phyloP scores from a whole-genome alignment of 1,140 invertebrate genomes.

The Radopholus similis region DNA sequence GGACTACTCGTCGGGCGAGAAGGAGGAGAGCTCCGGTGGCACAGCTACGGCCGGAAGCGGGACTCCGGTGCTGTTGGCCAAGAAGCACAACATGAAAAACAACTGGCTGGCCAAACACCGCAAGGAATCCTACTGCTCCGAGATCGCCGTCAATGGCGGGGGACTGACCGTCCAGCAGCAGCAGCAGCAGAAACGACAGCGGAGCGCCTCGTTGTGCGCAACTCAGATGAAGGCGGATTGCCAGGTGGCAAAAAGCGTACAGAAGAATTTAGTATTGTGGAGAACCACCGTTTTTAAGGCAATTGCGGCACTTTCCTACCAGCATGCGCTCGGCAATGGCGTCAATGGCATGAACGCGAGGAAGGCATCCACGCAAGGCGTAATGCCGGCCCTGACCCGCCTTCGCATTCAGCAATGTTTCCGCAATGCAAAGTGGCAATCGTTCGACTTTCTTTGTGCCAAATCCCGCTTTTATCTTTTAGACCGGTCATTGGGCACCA shows the following conservation, averaged over 20 bases:
- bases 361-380: constrained; percentile 5
- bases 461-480: constrained; percentile 15
- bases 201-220: constrained; percentile 3
- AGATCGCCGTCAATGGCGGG: background rate
- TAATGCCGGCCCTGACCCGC: constrained; percentile 48
- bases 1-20: background rate
- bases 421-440: constrained; percentile 51
- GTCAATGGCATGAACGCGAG: background rate
- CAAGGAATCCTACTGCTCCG: background rate
- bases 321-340: background rate
- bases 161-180: background rate
- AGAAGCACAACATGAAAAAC: background rate
- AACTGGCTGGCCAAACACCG: background rate
- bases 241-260: constrained; percentile 1
- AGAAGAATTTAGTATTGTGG: background rate
- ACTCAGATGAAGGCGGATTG: constrained; percentile 9
- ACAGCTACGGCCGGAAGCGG: too few species aligned
- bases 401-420: constrained; percentile 56
- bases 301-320: background rate
- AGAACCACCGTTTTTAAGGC: constrained; percentile 1
- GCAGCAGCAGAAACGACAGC: background rate
- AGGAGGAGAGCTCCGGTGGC: too few species aligned
- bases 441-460: background rate
- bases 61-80: too few species aligned
- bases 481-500: constrained; percentile 50